A percentile compares a stretch with the other conserved stretches of the same genome.
phyloP scores from a whole-genome alignment of 2,797 vertebrate genomes.

The Microchirus variegatus region DNA sequence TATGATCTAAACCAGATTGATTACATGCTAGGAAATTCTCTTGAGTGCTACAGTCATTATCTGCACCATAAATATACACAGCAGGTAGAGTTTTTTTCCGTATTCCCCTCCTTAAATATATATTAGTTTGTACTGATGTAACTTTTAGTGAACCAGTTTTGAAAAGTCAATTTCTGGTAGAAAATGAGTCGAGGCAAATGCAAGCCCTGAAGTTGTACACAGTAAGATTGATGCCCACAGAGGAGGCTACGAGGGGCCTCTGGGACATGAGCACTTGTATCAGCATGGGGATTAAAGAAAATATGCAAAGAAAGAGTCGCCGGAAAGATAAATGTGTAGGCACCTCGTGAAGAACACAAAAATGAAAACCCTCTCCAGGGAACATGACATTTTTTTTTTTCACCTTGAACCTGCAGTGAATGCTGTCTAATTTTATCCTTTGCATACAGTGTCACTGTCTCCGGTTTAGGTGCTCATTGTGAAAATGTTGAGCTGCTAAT shows the following conservation, averaged over 20 bases:
- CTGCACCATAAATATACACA: slow-evolving; percentile 14
- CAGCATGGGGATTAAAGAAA: slow-evolving; percentile 81
- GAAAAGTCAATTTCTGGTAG: slow-evolving; percentile 64
- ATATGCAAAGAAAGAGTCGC: slow-evolving; percentile 79
- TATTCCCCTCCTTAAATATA: neutral
- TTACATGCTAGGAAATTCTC: slow-evolving; percentile 5
- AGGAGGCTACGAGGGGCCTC: slow-evolving; percentile 73
- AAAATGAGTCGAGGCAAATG: slow-evolving; percentile 63
- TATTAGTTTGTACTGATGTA: slow-evolving; percentile 28
- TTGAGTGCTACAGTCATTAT: slow-evolving; percentile 5
- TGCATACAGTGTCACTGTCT: slow-evolving; percentile 62
- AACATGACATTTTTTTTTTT: slow-evolving; percentile 76
- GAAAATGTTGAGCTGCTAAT: slow-evolving; percentile 21
- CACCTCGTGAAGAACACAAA: slow-evolving; percentile 78
- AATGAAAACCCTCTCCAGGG: slow-evolving; percentile 77
- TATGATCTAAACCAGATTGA: neutral
- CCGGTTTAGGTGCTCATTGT: slow-evolving; percentile 26
- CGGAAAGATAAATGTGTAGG: slow-evolving; percentile 84
- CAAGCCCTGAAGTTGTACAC: slow-evolving; percentile 62
- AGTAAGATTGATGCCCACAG: slow-evolving; percentile 78
- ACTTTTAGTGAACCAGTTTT: slow-evolving; percentile 61
- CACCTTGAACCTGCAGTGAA: slow-evolving; percentile 82
- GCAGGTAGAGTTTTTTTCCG: slow-evolving; percentile 2
- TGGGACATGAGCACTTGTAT: slow-evolving; percentile 77
- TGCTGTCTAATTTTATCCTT: slow-evolving; percentile 82